phyloP scores from a whole-genome alignment of 2,888 invertebrate species.

The Embidobia sp. region DNA sequence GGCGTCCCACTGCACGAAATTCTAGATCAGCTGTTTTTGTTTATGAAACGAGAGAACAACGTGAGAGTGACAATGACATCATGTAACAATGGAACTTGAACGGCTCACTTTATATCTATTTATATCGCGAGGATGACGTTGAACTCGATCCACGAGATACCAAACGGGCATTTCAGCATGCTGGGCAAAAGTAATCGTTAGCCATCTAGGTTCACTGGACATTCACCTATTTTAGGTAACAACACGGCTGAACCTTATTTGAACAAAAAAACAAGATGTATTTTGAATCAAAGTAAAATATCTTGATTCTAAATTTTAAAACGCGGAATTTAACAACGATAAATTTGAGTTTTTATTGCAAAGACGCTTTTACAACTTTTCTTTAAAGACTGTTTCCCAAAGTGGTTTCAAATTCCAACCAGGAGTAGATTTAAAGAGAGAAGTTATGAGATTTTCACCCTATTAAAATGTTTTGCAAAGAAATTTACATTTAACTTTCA shows the following conservation, averaged over 20 bases:
- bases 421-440: no score
- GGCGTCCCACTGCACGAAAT: slow-evolving; percentile 45
- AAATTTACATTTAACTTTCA: no score
- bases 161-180: slow-evolving; percentile 32
- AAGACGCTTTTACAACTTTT: no score
- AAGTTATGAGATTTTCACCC: no score
- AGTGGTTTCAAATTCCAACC: no score
- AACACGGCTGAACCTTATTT: background rate
- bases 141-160: slow-evolving; percentile 52
- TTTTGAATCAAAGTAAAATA: no score
- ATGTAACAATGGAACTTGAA: slow-evolving; percentile 55
- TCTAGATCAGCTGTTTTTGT: slow-evolving; percentile 63
- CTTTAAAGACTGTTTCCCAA: no score
- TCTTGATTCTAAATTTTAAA: no score
- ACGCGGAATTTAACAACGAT: no score
- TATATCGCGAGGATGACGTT: slow-evolving; percentile 54
- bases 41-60: slow-evolving; percentile 53
- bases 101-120: slow-evolving; percentile 47
- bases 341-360: no score
- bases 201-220: slow-evolving; percentile 41
- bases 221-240: slow-evolving; percentile 12
- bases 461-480: no score
- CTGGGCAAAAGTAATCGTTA: slow-evolving; percentile 17
- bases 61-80: slow-evolving; percentile 57
- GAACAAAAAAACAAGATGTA: no score